Conservation (phyloP, 2,888 invertebrate species). For the Phoenoteleia sp. region DNA sequence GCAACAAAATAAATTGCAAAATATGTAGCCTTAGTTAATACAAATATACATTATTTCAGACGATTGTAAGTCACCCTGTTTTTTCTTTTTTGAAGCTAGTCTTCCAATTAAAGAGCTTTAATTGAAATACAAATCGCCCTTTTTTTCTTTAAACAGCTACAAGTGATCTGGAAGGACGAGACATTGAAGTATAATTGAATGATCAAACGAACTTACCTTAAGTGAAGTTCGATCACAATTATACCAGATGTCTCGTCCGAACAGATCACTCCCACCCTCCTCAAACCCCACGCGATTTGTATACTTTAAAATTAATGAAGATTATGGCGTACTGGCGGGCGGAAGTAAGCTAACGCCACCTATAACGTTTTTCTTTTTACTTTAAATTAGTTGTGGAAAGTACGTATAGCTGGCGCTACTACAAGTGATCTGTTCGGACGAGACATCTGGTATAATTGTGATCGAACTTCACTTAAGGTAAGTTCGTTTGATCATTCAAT, state of each 20-base stretch:
- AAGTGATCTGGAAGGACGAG: slow-evolving; percentile 24
- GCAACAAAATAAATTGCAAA: no score
- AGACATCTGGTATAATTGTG: neutral
- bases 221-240: neutral
- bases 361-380: no score
- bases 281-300: no score
- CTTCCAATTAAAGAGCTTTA: no score
- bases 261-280: neutral
- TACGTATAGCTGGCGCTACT: no score
- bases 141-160: neutral
- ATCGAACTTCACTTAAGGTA: neutral
- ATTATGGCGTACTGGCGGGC: no score
- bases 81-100: no score
- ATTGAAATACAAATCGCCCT: neutral
- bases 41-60: no score
- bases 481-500: neutral
- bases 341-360: no score
- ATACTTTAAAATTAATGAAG: no score
- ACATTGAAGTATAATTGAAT: slow-evolving; percentile 6
- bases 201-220: neutral
- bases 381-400: no score
- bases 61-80: no score
- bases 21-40: neutral
- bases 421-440: neutral
- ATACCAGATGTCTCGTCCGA: neutral